Base-by-base conservation (phyloP, 2,888 invertebrate species). In the Meandrusa payeni region DNA sequence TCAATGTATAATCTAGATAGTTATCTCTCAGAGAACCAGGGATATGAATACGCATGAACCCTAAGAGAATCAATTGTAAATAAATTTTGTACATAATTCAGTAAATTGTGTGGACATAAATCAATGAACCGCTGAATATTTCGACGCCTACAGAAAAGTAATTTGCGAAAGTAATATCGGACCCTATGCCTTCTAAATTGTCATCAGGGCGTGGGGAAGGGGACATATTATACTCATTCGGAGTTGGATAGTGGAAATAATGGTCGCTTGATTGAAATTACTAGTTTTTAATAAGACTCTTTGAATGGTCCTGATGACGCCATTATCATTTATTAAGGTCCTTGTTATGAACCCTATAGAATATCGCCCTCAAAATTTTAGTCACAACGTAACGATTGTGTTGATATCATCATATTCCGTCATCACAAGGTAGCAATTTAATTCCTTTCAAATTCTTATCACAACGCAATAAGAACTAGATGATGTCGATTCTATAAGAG, bases 211-310 rank as follows among this genome's bases (percentile, higher is more conserved):
- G 17, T 13, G 9, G 32, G 2, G 38, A 10, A 22, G 44, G 44
- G 44, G 44, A 44, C 38, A 33, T 22, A 44, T 44, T 33, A 28
- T 39, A 27, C 38, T 15, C 22, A 33, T 44, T 44, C 38, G 38
- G 27, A 22, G 23, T 32, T 11, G 38, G 33, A 44, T 61, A 57
- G 61, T 61, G 60, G 63, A 60, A 64, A 56, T 72, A 72, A 73
- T 71, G 52, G 52, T 11, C 22, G 61, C 54, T 57, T 67, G 64
- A 73, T 72, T 68, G 65, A 70, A 74, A 74, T 61, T 52, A 58
- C 58, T 66, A 62, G 51, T 63, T 64, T 57, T 61, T 51, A 51
- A 43, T 41, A 45, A 32, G 27, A 10, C 10, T 7, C 44, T 32
- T 22, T 33, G 32, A 44, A 44, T 44, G 38, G 38, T 9, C 20